phyloP scores from a whole-genome alignment of 2,113 vertebrate species.

The Gulo gulo region DNA sequence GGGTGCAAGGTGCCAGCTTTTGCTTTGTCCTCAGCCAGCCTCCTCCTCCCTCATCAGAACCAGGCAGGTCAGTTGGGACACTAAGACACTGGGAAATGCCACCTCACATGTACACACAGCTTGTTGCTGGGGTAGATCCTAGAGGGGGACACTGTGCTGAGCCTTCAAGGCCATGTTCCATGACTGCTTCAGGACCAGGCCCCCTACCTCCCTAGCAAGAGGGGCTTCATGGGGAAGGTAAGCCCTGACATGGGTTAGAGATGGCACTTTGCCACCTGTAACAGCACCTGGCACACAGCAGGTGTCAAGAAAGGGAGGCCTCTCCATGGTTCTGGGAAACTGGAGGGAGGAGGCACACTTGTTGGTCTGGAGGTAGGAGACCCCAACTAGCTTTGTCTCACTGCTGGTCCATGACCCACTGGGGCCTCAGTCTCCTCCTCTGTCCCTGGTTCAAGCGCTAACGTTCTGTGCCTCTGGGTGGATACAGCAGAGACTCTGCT shows the following conservation, averaged over 20 bases:
- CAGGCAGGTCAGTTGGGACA: not conserved
- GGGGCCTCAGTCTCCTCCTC: not conserved
- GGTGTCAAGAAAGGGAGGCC: not conserved
- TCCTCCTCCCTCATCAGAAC: too few relatives aligned
- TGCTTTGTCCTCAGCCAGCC: too few relatives aligned
- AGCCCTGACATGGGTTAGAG: not conserved
- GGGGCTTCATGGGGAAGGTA: not conserved
- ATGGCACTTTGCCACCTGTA: not conserved
- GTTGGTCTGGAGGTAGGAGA: not conserved
- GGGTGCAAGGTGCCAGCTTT: too few relatives aligned
- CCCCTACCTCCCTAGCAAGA: not conserved
- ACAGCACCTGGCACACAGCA: not conserved
- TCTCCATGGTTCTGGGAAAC: not conserved
- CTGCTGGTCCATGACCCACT: not conserved
- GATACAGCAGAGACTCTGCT: rapidly evolving
- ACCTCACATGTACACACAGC: not conserved
- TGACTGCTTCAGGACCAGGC: not conserved
- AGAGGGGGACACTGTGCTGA: not conserved
- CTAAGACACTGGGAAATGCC: not conserved
- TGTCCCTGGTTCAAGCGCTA: not conserved
- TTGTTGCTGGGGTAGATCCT: not conserved
- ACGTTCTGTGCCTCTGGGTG: not conserved
- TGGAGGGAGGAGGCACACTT: not conserved
- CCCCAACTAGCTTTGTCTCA: not conserved
- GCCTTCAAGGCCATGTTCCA: not conserved